Base-by-base conservation (phyloP, 2,888 invertebrate species). In the Cheilosia variabilis region DNA sequence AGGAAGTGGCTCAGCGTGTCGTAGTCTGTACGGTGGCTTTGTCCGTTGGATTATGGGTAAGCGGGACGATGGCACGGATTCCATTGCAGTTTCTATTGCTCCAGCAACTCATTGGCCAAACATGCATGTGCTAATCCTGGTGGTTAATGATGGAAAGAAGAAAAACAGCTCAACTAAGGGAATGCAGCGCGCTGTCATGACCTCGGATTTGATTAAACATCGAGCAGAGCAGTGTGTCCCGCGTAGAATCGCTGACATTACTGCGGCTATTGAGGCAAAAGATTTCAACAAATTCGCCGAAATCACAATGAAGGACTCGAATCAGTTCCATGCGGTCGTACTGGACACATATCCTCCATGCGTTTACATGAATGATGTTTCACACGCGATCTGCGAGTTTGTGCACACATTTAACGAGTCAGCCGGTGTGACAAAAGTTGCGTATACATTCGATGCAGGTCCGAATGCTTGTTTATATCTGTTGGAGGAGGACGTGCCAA, bases 401-500 rank as follows among this genome's bases (percentile, higher is more conserved):
- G 94, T 99, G 65, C 98, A 99, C 92, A 93, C 93, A 22, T 98
- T 96, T 90, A 99, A 99, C 92, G 93, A 94, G 53, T 91, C 93
- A 31, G 93, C 93, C 89, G 95, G 95, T n/a, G 91, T 93, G 83
- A 91, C 93, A 19, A 96, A 95, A 92, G 96, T 97, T 7, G 98
- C 98, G 0, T 99, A 99, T 91, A 99, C 99, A 17, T 99, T 98
- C 93, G 99, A 99, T 94, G 99, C 99, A 71, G 99, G 99, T 5
- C 97, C 99, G 62, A 99, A 99, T 93, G 98, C 98, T 4, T 98
- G 98, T 91, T 92, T 99, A 0, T 98, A 96, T 92, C 92, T 98
- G 17, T 92, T 97, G 62, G 95, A 97, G 88, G 93, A 96, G 84
- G 94, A 96, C 91, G 95, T 98, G 0, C 93, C 95, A 0, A 93